Evolutionary conservation across 2,113 vertebrate species (phyloP), one percentile per base, ranked within the genome.

Genomic region (Sebastes fasciatus): DNA sequence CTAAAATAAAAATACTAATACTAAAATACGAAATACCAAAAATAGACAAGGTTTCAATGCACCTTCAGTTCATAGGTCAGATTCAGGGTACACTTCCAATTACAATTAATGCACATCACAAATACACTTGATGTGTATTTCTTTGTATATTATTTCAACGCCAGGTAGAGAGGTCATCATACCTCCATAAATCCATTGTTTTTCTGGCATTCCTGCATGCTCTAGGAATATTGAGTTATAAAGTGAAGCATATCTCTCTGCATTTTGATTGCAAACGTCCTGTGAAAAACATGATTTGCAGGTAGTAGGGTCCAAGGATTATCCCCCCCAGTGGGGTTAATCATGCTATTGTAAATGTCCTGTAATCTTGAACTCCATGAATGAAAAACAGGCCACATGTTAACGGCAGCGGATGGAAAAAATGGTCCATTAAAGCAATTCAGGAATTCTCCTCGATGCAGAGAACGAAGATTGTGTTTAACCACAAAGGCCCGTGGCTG

Each of bases 391-490:
- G 43, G 16, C 16, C 19, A 48, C 23, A 64, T 49, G 19, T 21
- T 4, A 14, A 84, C 5, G 5, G 58, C 42, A 61, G 12, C 70
- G 45, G 46, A 74, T 34, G 34, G 48, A n/a, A 45, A 42, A 70
- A 83, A 26, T 21, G 14, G n/a, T n/a, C 63, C 40, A 46, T 83
- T 69, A 64, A 66, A 52, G 64, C 57, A 48, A 45, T 23, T 75
- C 26, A 54, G 57, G 19, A 43, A 6, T 49, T 34, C 14, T 62
- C 11, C n/a, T 71, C 13, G 0, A 8, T n/a, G 14, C 26, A 13
- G 48, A 51, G 34, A 34, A 34, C n/a, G 11, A 23, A 52, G 66
- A 80, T 52, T 85, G 72, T 67, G 62, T 62, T 85, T 23, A 14
- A 72, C 16, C 52, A 80, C 82, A 66, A 68, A 14, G 19, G 60